A percentile compares a stretch with the other conserved stretches of the same genome.
Evolutionary conservation across 1,140 invertebrate genomes (phyloP).

Genomic region (Episyrphus balteatus): DNA sequence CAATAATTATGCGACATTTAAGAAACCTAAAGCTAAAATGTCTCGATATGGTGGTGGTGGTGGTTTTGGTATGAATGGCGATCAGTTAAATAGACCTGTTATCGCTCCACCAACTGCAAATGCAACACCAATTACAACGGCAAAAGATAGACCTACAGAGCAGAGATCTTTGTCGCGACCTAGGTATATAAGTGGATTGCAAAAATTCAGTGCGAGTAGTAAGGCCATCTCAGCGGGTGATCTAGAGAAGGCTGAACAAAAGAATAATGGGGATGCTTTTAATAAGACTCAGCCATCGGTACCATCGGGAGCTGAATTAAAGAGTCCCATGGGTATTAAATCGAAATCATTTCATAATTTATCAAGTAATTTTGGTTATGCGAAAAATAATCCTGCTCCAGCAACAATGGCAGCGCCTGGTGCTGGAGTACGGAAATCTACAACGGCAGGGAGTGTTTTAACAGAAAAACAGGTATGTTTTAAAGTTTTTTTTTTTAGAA

Average conservation of each 20-base stretch:
- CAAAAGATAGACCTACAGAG: constrained; percentile 2
- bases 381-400: neutral
- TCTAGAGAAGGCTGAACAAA: constrained; percentile 12
- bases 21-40: constrained; percentile 27
- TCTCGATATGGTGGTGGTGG: constrained; percentile 11
- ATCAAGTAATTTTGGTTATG: constrained; percentile 8
- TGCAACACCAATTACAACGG: neutral
- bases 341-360: constrained; percentile 35
- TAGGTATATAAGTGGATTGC: constrained; percentile 28
- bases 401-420: neutral
- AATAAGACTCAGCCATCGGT: neutral
- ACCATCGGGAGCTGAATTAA: constrained; percentile 13
- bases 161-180: constrained; percentile 28
- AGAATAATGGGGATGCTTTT: no score
- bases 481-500: neutral
- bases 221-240: constrained; percentile 31
- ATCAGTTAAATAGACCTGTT: neutral
- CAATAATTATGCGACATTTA: constrained; percentile 28
- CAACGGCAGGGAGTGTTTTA: neutral
- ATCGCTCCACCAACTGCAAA: neutral
- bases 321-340: constrained; percentile 35
- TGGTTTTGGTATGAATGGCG: neutral
- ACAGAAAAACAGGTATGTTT: constrained; percentile 1
- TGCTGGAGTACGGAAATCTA: neutral
- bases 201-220: constrained; percentile 23